Base-by-base conservation (phyloP, 2,113 vertebrate genomes). In the Labrus mixtus region DNA sequence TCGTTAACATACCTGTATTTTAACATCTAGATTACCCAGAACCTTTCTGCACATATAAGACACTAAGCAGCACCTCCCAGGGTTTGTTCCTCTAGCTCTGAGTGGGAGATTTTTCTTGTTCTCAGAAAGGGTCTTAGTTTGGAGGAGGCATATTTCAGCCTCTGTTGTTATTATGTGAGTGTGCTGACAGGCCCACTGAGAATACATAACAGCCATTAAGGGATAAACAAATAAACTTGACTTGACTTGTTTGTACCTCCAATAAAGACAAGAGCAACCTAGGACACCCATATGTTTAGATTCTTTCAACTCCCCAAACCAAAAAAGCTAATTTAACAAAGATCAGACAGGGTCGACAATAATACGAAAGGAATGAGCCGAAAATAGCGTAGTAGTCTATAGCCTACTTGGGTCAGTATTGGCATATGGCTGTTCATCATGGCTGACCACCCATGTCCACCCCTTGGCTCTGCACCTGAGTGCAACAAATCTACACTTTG, bases 141-240 rank as follows among this genome's bases (percentile, higher is more conserved):
- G 45, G 48, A 53, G 13, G 29, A 71, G 43, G 57, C 22, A 11
- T 80, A 45, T 68, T 64, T 79, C 59, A 69, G 36, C 55, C 37
- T n/a, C 39, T 78, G 79, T 85, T 84, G 83, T 78, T 45, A 63
- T 65, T 58, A 68, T 56, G 53, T 79, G 63, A 39, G 67, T 60
- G 8, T 60, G 8, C 68, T 81, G 78, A 68, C 72, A 73, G 1
- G 22, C 46, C 65, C 3, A 0, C 43, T 33, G 20, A 76, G 64
- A 85, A 20, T 25, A 55, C 10, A 45, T 69, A 78, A 33, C 55
- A 51, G 19, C 1, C 29, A 87, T 78, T 68, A 68, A 57, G n/a
- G 54, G 45, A 45, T 71, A 41, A 48, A 79, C 70, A 85, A 87
- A 88, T 74, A 79, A 71, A 85, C 69, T 36, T 48, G 16, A 45